A percentile compares a stretch with the other conserved stretches of the same genome.
These are phyloP conservation scores for Chondrosia reniformis DNA, from an alignment of 37 sponge, comb jelly and placozoan genomes.

Conservation along the genomic window DNA sequence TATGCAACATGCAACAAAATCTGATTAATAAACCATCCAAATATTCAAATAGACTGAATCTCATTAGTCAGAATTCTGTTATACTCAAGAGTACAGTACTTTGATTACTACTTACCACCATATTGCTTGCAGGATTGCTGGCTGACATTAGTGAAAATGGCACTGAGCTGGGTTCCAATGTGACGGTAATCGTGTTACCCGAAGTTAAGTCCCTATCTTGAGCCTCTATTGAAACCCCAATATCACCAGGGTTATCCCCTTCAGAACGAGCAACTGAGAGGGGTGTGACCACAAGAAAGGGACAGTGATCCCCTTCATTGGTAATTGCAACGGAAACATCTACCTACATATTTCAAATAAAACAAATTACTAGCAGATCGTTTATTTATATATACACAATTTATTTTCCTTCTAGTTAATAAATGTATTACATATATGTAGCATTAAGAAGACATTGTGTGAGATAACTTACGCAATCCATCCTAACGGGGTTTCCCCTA, in stretches of 20 bases:
- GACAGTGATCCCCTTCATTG: slow-evolving; percentile 6
- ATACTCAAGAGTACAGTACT: too few species aligned
- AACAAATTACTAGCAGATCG: too few species aligned
- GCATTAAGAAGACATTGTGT: too few species aligned
- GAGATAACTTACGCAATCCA: not conserved
- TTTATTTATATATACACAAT: too few species aligned
- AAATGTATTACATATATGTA: too few species aligned
- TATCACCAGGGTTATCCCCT: not conserved
- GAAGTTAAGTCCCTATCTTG: not conserved
- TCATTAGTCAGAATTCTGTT: too few species aligned
- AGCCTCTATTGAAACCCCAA: not conserved
- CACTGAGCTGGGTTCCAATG: not conserved
- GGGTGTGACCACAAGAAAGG: slow-evolving; percentile 2
- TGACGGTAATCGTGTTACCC: not conserved
- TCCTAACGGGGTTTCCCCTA: not conserved
- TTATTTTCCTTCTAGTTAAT: too few species aligned
- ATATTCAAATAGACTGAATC: too few species aligned
- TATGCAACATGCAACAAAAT: too few species aligned
- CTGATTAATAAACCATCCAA: too few species aligned
- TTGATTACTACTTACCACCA: too few species aligned
- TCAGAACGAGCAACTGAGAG: slow-evolving; percentile 1
- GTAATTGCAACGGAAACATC: not conserved
- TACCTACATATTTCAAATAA: too few species aligned
- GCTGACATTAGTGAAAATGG: not conserved
- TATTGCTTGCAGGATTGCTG: not conserved